phyloP scores from a whole-genome alignment of 2,888 invertebrate genomes.

The Meta bourneti region DNA sequence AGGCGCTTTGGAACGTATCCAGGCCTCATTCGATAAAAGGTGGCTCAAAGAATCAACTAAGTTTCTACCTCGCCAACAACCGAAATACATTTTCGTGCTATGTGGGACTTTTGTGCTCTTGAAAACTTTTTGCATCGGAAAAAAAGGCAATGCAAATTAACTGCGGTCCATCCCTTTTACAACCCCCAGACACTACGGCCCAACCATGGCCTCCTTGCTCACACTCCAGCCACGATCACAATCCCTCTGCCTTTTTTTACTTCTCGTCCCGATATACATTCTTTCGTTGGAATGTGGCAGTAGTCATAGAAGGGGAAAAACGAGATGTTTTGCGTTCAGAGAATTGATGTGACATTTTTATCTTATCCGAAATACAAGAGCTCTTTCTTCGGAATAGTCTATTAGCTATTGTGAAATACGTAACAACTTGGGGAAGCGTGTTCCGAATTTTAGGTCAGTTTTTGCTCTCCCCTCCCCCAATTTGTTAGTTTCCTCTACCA shows the following conservation, averaged over 20 bases:
- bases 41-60: too few species aligned
- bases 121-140: neutral
- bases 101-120: conserved; percentile 27
- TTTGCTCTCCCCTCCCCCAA: neutral
- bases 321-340: neutral
- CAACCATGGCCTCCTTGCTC: conserved; percentile 17
- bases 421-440: neutral
- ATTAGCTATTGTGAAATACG: neutral
- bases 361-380: neutral
- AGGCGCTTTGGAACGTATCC: too few species aligned
- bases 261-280: neutral
- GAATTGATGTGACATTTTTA: conserved; percentile 1
- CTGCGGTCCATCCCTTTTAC: conserved; percentile 29
- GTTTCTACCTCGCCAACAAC: too few species aligned
- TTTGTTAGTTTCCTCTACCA: too few species aligned
- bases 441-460: neutral
- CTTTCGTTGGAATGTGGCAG: neutral
- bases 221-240: conserved; percentile 16
- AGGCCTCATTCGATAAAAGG: too few species aligned
- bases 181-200: conserved; percentile 30
- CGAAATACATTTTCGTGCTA: neutral
- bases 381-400: neutral
- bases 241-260: conserved; percentile 8
- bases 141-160: conserved; percentile 37
- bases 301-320: neutral